Evolutionary conservation across 30 jellyfish, hydroid and myxozoan genomes (phyloP).

Genomic region (Pelagia noctiluca): DNA sequence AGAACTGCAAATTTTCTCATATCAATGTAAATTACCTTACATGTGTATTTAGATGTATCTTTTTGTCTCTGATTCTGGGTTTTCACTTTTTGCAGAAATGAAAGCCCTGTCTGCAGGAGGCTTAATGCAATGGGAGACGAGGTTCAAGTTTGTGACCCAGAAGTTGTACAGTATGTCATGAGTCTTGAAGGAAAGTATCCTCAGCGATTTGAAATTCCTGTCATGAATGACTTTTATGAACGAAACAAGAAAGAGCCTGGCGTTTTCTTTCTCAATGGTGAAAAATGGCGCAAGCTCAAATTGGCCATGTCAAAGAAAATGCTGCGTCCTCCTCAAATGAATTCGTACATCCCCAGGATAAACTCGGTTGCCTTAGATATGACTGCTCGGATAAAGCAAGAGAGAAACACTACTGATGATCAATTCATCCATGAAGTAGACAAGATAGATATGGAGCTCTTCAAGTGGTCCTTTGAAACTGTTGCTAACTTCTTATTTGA

Average conservation of each 20-base stretch:
- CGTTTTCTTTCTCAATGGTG: slow-evolving; percentile 72
- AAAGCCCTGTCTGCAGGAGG: slow-evolving; percentile 30
- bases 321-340: slow-evolving; percentile 72
- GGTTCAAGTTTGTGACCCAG: slow-evolving; percentile 44
- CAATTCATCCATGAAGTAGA: slow-evolving; percentile 45
- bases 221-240: slow-evolving; percentile 21
- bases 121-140: slow-evolving; percentile 6
- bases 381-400: slow-evolving; percentile 14
- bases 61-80: background rate
- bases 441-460: slow-evolving; percentile 49
- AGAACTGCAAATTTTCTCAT: no score
- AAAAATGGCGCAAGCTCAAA: slow-evolving; percentile 68
- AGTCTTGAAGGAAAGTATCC: slow-evolving; percentile 65
- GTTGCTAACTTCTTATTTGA: slow-evolving; percentile 71
- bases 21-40: no score
- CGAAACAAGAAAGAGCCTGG: slow-evolving; percentile 64
- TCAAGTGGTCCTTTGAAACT: slow-evolving; percentile 79
- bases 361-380: slow-evolving; percentile 39
- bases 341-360: slow-evolving; percentile 55
- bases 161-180: slow-evolving; percentile 51
- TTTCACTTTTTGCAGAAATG: slow-evolving; percentile 10
- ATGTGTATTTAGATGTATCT: background rate
- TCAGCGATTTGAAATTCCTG: slow-evolving; percentile 21
- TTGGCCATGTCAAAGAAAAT: slow-evolving; percentile 47
- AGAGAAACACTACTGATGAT: slow-evolving; percentile 12